Base-by-base conservation (phyloP, 1,140 invertebrate species). In the Cherax destructor region DNA sequence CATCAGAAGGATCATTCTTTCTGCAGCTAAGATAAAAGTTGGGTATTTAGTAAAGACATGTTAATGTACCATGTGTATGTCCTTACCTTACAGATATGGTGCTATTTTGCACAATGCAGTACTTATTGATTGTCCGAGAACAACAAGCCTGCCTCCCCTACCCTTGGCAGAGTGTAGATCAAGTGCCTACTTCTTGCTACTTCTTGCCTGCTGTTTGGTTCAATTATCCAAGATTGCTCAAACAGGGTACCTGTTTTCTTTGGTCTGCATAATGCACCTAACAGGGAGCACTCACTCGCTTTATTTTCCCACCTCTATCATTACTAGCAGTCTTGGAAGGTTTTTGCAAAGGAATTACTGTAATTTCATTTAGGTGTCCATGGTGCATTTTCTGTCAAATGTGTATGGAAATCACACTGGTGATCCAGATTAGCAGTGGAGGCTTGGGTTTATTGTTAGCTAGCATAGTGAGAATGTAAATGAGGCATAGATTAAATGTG, bases 51-150 rank as follows among this genome's bases (percentile, higher is more conserved):
- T 79, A n/a, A 79, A 87, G 85, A 83, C 50, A 69, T 89, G 80
- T 89, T 89, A 81, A 69, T 89, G 87, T 89, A 89, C 72, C 59
- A 56, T 89, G 72, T 89, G 80, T 89, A 74, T 89, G 87, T 89
- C 85, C 80, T 83, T 69, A 89, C 79, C 65, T 89, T 83, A 89
- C 79, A 24, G 81, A 72, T 69, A 81, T 89, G 87, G 87, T 89
- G 87, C 87, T 89, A 89, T 56, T 83, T 89, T 89, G 86, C 86
- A 88, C 86, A 88, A 88, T 88, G 78, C 78, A 50, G 86, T 88
- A 88, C 86, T 88, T 88, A 88, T 79, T 88, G 86, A 59, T 88
- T 88, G 86, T 88, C 86, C 78, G 30, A 72, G 61, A 81, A 56
- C 83, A 84, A 72, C 86, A 80, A 88, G 86, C 78, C 86, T 81